Evolutionary conservation across 2,113 vertebrate species (phyloP).

Genomic region (Benitochromis conjunctus): DNA sequence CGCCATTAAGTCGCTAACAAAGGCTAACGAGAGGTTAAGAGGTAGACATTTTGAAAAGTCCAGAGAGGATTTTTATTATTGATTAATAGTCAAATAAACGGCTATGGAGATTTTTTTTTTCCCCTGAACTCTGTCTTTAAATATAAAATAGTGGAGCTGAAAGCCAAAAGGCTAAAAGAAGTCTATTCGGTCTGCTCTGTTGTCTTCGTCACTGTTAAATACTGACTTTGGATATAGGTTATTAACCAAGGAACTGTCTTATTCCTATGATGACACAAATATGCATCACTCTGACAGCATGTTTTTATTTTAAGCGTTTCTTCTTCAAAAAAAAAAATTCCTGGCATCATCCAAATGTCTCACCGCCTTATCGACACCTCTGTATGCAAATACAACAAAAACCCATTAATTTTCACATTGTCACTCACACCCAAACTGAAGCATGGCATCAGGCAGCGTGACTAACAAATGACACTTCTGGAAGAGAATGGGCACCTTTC

Average conservation of each 20-base stretch:
- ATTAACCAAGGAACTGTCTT: conserved; percentile 30
- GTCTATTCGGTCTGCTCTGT: not conserved
- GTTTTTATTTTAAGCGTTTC: conserved; percentile 6
- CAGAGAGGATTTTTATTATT: conserved; percentile 40
- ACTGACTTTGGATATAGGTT: conserved; percentile 9
- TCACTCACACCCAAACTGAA: conserved; percentile 42
- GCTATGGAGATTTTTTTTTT: not conserved
- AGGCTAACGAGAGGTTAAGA: conserved; percentile 59
- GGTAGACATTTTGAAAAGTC: conserved; percentile 32
- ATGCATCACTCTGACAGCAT: conserved; percentile 1
- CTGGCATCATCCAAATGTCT: conserved; percentile 29
- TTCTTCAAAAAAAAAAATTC: not conserved
- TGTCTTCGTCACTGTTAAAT: conserved; percentile 16
- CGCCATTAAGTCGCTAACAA: conserved; percentile 23
- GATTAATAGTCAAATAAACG: conserved; percentile 45
- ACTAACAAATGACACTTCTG: conserved; percentile 48
- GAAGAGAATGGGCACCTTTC: conserved; percentile 37
- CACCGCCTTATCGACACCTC: conserved; percentile 47
- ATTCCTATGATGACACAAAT: conserved; percentile 48
- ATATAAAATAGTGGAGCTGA: not conserved
- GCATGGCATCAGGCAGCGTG: conserved; percentile 36
- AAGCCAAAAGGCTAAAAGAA: not conserved
- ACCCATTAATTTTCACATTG: conserved; percentile 47
- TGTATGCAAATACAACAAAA: conserved; percentile 41
- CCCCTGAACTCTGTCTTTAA: conserved; percentile 4